phyloP scores from a whole-genome alignment of 2,888 invertebrate species.

The Drosophila greeni region DNA sequence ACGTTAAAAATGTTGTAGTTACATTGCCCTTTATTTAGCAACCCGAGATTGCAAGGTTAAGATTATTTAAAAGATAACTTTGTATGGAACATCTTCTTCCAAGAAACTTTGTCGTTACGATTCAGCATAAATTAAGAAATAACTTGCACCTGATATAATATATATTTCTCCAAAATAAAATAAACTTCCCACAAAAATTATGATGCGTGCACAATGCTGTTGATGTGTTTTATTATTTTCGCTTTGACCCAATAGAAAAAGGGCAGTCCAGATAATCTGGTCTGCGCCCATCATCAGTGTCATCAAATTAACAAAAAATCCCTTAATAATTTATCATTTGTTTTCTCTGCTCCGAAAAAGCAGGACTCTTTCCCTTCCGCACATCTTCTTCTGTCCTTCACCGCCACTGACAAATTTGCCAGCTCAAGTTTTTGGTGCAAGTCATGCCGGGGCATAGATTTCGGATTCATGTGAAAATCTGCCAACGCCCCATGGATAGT shows the following conservation, averaged over 20 bases:
- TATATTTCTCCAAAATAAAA: neutral
- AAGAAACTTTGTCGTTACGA: too few relatives aligned
- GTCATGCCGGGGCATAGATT: constrained; percentile 77
- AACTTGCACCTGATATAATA: neutral
- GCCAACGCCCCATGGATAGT: constrained; percentile 64
- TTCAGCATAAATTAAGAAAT: too few relatives aligned
- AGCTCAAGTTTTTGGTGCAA: constrained; percentile 73
- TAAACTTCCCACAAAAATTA: neutral
- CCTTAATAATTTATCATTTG: constrained; percentile 77
- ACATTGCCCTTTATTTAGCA: too few relatives aligned
- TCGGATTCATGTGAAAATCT: constrained; percentile 68
- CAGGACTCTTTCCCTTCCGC: constrained; percentile 18
- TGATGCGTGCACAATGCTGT: neutral
- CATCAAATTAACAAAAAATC: constrained; percentile 76
- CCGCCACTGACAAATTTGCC: constrained; percentile 62
- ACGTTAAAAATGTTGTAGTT: too few relatives aligned
- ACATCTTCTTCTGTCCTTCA: neutral
- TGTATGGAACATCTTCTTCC: too few relatives aligned
- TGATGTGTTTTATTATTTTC: neutral
- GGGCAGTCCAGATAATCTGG: constrained; percentile 63
- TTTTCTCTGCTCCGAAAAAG: constrained; percentile 46
- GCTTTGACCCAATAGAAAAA: constrained; percentile 7
- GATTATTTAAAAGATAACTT: too few relatives aligned
- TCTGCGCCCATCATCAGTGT: constrained; percentile 64
- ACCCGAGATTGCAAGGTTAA: too few relatives aligned